These are phyloP conservation scores for Ceratina australensis DNA, from an alignment of 1,140 invertebrate genomes.

Conservation along the genomic window DNA sequence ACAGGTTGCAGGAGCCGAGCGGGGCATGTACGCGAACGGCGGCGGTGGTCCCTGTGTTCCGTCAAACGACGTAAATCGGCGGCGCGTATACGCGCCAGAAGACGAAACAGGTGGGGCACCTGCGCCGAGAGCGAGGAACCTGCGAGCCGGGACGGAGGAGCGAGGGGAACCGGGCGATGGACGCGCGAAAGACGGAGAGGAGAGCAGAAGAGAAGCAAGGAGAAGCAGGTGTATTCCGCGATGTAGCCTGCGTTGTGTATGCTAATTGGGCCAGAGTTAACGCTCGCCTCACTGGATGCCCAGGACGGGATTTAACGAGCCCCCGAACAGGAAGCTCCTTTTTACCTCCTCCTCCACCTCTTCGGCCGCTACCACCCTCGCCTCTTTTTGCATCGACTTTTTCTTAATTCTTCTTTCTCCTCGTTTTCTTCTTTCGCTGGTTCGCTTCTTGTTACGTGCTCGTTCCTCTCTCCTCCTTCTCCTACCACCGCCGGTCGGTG, in stretches of 20 bases:
- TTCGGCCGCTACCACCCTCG: background rate
- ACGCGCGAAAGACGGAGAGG: conserved; percentile 11
- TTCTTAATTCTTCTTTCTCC: conserved; percentile 51
- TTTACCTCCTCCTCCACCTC: conserved; percentile 26
- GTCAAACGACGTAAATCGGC: conserved; percentile 58
- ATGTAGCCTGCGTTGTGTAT: conserved; percentile 72
- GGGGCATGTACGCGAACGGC: conserved; percentile 35
- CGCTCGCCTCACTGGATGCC: conserved; percentile 64
- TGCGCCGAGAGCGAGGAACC: conserved; percentile 47
- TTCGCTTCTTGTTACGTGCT: conserved; percentile 22
- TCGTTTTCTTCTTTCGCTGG: conserved; percentile 44
- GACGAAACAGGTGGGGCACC: conserved; percentile 66
- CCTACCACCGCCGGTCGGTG: conserved; percentile 48
- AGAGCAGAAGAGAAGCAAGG: conserved; percentile 41
- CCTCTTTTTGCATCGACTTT: conserved; percentile 51
- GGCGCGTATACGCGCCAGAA: conserved; percentile 37
- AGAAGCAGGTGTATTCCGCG: conserved; percentile 77
- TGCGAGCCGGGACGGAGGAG: conserved; percentile 48
- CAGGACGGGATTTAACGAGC: conserved; percentile 75
- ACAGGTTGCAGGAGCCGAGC: conserved; percentile 26
- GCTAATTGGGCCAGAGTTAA: conserved; percentile 78
- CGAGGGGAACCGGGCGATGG: conserved; percentile 8
- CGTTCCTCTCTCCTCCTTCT: background rate
- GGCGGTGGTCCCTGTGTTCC: conserved; percentile 39
- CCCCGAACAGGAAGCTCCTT: conserved; percentile 69